Evolutionary conservation across 2,888 invertebrate species (phyloP).

Genomic region (Syrphus vitripennis): DNA sequence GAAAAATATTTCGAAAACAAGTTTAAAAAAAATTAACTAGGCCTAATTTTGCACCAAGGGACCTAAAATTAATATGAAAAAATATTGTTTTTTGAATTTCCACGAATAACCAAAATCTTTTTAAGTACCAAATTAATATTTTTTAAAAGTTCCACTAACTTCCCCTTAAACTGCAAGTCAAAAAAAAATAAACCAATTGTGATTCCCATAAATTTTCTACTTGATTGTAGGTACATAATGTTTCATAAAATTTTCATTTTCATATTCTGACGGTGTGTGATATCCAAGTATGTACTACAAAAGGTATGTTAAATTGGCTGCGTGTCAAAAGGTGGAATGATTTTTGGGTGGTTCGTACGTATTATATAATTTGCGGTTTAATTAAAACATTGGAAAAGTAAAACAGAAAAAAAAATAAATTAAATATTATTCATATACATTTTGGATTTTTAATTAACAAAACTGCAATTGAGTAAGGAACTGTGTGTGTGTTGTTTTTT

Average conservation of each 20-base stretch:
- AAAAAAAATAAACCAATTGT: background rate
- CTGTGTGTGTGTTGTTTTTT: too few relatives aligned
- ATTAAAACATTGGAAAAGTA: slow-evolving; percentile 51
- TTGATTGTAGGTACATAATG: background rate
- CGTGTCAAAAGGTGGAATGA: background rate
- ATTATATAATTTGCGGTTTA: slow-evolving; percentile 64
- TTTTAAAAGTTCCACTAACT: background rate
- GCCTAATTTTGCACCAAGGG: too few relatives aligned
- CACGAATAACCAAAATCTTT: too few relatives aligned
- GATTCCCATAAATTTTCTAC: background rate
- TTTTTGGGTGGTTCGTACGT: background rate
- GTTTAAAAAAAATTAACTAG: too few relatives aligned
- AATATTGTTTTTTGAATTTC: too few relatives aligned
- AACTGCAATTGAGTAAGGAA: slow-evolving; percentile 17
- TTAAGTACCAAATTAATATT: background rate
- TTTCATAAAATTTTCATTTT: slow-evolving; percentile 45
- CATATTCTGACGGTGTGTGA: slow-evolving; percentile 59
- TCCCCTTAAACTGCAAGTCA: background rate
- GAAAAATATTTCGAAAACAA: too few relatives aligned
- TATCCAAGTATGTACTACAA: slow-evolving; percentile 34
- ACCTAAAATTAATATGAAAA: too few relatives aligned
- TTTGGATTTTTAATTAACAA: slow-evolving; percentile 63
- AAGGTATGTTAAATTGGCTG: slow-evolving; percentile 56
- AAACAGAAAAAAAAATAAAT: background rate
- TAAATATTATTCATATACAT: slow-evolving; percentile 54